Evolutionary conservation across 2,888 invertebrate species (phyloP).

Genomic region (Polymixis flavicincta): DNA sequence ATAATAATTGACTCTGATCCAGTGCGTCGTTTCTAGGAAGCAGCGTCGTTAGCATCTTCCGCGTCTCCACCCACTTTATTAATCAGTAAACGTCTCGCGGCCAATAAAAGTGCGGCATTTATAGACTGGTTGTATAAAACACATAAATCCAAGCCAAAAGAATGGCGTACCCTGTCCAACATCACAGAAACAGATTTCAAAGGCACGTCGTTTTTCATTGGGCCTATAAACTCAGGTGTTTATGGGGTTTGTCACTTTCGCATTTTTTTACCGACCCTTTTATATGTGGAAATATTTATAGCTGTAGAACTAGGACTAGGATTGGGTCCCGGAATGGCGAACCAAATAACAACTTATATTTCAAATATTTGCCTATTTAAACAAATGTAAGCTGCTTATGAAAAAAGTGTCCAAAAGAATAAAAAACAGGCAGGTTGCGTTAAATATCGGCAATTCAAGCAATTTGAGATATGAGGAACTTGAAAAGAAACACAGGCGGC

Average conservation of each 20-base stretch:
- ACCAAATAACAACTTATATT: conserved; percentile 26
- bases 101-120: conserved; percentile 88
- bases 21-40: conserved; percentile 81
- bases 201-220: conserved; percentile 86
- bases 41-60: conserved; percentile 83
- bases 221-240: conserved; percentile 86
- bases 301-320: conserved; percentile 48
- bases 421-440: conserved; percentile 49
- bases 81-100: conserved; percentile 88
- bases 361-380: conserved; percentile 15
- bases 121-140: conserved; percentile 87
- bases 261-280: conserved; percentile 71
- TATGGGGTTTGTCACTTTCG: conserved; percentile 82
- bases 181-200: conserved; percentile 88
- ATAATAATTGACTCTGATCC: conserved; percentile 62
- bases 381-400: conserved; percentile 1
- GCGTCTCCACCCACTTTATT: conserved; percentile 88
- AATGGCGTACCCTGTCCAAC: conserved; percentile 84
- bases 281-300: conserved; percentile 64
- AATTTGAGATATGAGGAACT: conserved; percentile 60
- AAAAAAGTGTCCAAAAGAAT: not conserved
- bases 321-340: conserved; percentile 26
- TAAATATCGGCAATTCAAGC: conserved; percentile 50
- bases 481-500: conserved; percentile 59
- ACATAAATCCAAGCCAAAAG: conserved; percentile 86